These are phyloP conservation scores for Brenthis hecate DNA, from an alignment of 2,888 invertebrate species.

Conservation along the genomic window DNA sequence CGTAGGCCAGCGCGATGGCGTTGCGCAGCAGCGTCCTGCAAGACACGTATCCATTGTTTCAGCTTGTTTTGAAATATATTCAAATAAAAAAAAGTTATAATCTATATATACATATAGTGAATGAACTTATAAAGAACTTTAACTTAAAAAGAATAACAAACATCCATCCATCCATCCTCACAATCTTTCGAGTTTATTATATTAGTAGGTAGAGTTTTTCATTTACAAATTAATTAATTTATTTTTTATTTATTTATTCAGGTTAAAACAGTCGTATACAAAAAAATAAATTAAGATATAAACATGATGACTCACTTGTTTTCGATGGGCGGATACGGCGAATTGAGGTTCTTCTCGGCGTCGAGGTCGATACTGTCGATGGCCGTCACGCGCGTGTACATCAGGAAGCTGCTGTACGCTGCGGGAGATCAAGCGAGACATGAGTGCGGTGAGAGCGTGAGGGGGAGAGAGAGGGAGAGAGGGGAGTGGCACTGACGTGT, in stretches of 20 bases:
- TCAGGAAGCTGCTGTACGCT: slow-evolving; percentile 91
- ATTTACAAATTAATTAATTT: neutral
- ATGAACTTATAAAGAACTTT: no score
- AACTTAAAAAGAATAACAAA: no score
- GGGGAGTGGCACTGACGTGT: slow-evolving; percentile 61
- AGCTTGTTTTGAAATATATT: no score
- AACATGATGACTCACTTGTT: slow-evolving; percentile 65
- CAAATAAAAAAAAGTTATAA: no score
- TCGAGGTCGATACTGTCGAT: slow-evolving; percentile 91
- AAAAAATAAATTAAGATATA: neutral
- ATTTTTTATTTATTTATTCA: no score
- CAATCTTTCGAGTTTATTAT: no score
- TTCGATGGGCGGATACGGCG: slow-evolving; percentile 88
- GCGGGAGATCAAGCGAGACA: slow-evolving; percentile 38
- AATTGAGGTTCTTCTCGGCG: slow-evolving; percentile 87
- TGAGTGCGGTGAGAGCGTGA: neutral
- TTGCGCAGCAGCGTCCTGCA: slow-evolving; percentile 88
- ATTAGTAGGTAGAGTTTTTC: neutral
- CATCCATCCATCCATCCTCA: no score
- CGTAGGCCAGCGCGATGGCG: slow-evolving; percentile 92
- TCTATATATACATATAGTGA: no score
- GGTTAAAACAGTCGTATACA: no score
- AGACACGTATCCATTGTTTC: neutral
- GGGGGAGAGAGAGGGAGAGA: neutral
- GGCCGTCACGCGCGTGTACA: slow-evolving; percentile 90